Conservation (phyloP, 2,888 invertebrate species). For the Apodemia zela region DNA sequence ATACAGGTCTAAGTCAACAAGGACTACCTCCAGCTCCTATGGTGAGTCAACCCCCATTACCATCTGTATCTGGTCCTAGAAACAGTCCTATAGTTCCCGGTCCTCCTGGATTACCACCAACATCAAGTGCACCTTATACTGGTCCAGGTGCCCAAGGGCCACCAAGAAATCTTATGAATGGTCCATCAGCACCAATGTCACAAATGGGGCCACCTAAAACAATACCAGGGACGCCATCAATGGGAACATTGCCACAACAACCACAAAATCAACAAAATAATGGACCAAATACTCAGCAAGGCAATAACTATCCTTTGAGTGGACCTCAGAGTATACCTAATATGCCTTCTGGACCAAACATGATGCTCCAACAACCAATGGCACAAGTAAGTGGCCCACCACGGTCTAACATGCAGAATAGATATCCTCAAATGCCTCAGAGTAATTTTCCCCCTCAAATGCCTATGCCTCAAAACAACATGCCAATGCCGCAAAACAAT, state of each 20-base stretch:
- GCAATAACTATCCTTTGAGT: constrained; percentile 27
- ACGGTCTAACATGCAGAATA: constrained; percentile 56
- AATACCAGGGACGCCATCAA: constrained; percentile 26
- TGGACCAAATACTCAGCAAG: constrained; percentile 26
- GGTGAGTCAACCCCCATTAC: constrained; percentile 51
- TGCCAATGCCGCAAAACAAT: too few relatives aligned
- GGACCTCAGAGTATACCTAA: constrained; percentile 30
- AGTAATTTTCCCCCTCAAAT: constrained; percentile 53
- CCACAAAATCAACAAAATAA: constrained; percentile 24
- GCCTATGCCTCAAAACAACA: constrained; percentile 31
- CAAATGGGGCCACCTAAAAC: constrained; percentile 33
- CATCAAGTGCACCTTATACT: neutral
- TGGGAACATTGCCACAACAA: constrained; percentile 24
- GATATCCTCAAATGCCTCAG: constrained; percentile 66
- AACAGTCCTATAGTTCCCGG: constrained; percentile 45
- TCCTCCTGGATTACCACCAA: constrained; percentile 23
- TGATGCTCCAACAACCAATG: constrained; percentile 28
- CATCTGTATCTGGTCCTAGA: constrained; percentile 42
- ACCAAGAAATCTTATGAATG: constrained; percentile 33
- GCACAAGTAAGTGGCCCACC: constrained; percentile 35
- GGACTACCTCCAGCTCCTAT: constrained; percentile 42
- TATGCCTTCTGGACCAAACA: constrained; percentile 26
- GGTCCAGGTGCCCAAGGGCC: constrained; percentile 31
- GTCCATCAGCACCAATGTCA: constrained; percentile 31
- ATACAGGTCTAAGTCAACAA: constrained; percentile 28